Evolutionary conservation across 37 sponge, comb jelly and placozoan species (phyloP).

Genomic region (Spongilla lacustris): DNA sequence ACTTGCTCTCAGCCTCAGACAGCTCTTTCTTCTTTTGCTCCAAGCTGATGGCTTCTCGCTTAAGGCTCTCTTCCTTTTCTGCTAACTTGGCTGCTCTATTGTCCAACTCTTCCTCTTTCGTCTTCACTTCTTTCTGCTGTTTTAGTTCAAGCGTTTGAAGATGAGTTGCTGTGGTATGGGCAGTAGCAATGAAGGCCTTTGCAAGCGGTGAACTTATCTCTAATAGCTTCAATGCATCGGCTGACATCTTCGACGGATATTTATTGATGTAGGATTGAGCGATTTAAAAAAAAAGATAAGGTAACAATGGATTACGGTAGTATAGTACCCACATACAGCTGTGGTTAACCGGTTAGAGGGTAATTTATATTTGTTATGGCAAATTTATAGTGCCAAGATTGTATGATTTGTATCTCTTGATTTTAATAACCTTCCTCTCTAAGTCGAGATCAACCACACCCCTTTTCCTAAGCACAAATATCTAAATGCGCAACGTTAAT

Average conservation of each 20-base stretch:
- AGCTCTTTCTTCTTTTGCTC: neutral
- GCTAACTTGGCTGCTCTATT: neutral
- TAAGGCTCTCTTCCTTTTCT: neutral
- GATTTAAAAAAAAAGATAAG: too few relatives aligned
- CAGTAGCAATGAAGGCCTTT: neutral
- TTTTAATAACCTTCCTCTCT: too few relatives aligned
- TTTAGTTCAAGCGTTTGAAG: neutral
- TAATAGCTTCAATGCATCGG: neutral
- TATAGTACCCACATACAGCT: too few relatives aligned
- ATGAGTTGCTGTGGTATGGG: neutral
- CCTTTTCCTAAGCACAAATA: too few relatives aligned
- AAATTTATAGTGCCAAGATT: too few relatives aligned
- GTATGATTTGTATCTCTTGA: too few relatives aligned
- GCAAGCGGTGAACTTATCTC: neutral
- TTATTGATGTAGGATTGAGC: neutral
- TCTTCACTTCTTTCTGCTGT: neutral
- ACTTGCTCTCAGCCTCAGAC: neutral
- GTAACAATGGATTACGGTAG: too few relatives aligned
- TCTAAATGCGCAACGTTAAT: too few relatives aligned
- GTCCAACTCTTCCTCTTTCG: neutral
- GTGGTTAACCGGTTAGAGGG: too few relatives aligned
- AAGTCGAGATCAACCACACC: too few relatives aligned
- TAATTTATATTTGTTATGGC: too few relatives aligned
- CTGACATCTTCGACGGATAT: neutral
- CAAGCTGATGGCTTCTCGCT: neutral